Percentiles rank a stretch among this genome's conserved stretches.
Conservation (phyloP, 2,888 invertebrate genomes). For the Protodeltote pygarga region DNA sequence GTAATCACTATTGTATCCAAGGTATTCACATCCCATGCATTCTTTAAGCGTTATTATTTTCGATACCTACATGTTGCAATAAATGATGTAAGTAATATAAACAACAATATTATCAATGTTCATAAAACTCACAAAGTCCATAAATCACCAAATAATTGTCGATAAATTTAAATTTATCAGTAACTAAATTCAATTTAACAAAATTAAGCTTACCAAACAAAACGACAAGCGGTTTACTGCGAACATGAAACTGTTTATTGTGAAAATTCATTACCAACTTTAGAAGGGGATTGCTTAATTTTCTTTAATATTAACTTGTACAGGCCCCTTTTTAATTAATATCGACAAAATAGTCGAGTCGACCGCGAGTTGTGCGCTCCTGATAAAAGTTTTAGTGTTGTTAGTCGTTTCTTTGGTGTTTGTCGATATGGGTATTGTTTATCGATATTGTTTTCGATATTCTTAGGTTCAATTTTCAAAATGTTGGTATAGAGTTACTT, state of each 20-base stretch:
- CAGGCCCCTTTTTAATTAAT: conserved; percentile 86
- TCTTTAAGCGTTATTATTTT: no score
- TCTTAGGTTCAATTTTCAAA: no score
- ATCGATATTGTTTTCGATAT: conserved; percentile 10
- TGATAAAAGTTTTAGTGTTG: conserved; percentile 76
- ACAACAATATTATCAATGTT: background rate
- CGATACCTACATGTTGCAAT: no score
- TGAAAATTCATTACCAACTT: conserved; percentile 82
- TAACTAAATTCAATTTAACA: conserved; percentile 53
- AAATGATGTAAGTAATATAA: no score
- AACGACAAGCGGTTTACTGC: conserved; percentile 52
- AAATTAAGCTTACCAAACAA: conserved; percentile 58
- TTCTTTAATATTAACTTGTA: conserved; percentile 87
- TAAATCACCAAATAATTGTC: conserved; percentile 15
- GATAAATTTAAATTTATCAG: conserved; percentile 35
- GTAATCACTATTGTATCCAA: no score
- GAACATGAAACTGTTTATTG: conserved; percentile 61
- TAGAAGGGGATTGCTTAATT: conserved; percentile 84
- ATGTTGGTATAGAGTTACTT: no score
- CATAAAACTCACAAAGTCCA: conserved; percentile 6
- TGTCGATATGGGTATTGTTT: conserved; percentile 22
- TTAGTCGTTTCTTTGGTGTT: conserved; percentile 1
- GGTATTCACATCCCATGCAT: no score
- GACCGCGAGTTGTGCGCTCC: conserved; percentile 66
- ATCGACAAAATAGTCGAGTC: conserved; percentile 85